These are phyloP conservation scores for Drosophila rubida DNA, from an alignment of 2,888 invertebrate genomes.

Conservation along the genomic window DNA sequence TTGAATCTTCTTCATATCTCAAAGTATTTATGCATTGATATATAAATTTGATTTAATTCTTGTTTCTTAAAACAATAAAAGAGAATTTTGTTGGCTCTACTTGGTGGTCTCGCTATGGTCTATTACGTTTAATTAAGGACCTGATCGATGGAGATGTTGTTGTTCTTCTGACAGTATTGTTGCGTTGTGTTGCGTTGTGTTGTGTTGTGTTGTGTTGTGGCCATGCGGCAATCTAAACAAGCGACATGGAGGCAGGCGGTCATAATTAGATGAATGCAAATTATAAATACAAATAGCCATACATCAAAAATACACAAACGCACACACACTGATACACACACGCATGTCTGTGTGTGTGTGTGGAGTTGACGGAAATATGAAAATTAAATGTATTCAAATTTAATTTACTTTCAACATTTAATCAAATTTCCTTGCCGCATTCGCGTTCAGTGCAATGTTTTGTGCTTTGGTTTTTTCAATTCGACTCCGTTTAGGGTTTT, in stretches of 20 bases:
- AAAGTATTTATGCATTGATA: not conserved
- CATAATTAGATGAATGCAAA: conserved; percentile 64
- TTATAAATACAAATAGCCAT: conserved; percentile 61
- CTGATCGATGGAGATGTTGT: too few species aligned
- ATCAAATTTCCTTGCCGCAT: conserved; percentile 70
- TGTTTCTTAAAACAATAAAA: not conserved
- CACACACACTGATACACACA: conserved; percentile 7
- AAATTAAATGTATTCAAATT: conserved; percentile 80
- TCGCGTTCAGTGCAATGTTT: conserved; percentile 54
- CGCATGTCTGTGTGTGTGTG: not conserved
- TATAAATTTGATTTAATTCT: not conserved
- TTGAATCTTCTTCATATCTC: not conserved
- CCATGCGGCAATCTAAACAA: conserved; percentile 18
- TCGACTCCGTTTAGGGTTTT: conserved; percentile 57
- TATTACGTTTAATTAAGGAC: conserved; percentile 14
- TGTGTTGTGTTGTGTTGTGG: conserved; percentile 2
- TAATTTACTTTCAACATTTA: conserved; percentile 72
- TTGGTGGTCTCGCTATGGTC: not conserved
- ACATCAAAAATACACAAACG: conserved; percentile 25
- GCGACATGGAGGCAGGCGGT: not conserved
- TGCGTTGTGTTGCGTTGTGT: too few species aligned
- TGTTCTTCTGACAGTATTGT: too few species aligned
- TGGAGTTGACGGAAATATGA: conserved; percentile 65
- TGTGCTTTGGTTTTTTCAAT: conserved; percentile 58
- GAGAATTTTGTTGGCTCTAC: not conserved